Evolutionary conservation across 1,140 invertebrate genomes (phyloP).

Genomic region (Drosophila pallidifrons): DNA sequence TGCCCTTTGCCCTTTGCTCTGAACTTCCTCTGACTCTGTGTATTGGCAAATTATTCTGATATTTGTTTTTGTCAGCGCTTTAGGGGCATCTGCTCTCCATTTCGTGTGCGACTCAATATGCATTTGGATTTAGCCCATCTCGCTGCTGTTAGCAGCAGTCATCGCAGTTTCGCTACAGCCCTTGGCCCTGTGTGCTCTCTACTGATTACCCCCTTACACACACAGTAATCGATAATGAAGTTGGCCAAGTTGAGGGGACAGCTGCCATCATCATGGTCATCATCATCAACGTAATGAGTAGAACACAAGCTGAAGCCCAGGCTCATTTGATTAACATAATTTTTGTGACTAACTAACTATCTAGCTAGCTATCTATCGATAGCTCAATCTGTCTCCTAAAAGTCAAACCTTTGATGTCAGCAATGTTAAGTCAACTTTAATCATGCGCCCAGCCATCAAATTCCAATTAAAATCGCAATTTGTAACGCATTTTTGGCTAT

Average conservation of each 20-base stretch:
- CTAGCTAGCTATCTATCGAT: conserved; percentile 19
- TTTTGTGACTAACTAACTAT: conserved; percentile 37
- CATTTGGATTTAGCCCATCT: conserved; percentile 52
- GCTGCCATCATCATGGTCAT: conserved; percentile 49
- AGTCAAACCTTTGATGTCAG: conserved; percentile 53
- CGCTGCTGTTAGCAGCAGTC: conserved; percentile 48
- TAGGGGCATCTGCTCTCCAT: conserved; percentile 29
- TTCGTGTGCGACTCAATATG: conserved; percentile 67
- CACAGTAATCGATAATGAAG: conserved; percentile 73
- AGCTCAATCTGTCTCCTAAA: neutral
- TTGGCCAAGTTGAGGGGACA: conserved; percentile 47
- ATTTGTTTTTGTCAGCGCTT: conserved; percentile 75
- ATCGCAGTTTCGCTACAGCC: neutral
- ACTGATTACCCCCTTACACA: conserved; percentile 3
- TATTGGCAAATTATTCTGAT: conserved; percentile 78
- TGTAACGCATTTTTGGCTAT: conserved; percentile 54
- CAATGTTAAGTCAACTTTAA: conserved; percentile 62
- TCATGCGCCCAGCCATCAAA: conserved; percentile 64
- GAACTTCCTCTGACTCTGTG: conserved; percentile 39
- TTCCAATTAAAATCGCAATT: conserved; percentile 77
- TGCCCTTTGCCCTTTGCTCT: conserved; percentile 36
- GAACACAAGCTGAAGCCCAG: conserved; percentile 17
- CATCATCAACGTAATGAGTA: conserved; percentile 68
- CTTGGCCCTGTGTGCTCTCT: neutral
- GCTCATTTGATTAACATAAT: conserved; percentile 65